phyloP scores from a whole-genome alignment of 1,140 invertebrate species.

The Ephestia elutella region DNA sequence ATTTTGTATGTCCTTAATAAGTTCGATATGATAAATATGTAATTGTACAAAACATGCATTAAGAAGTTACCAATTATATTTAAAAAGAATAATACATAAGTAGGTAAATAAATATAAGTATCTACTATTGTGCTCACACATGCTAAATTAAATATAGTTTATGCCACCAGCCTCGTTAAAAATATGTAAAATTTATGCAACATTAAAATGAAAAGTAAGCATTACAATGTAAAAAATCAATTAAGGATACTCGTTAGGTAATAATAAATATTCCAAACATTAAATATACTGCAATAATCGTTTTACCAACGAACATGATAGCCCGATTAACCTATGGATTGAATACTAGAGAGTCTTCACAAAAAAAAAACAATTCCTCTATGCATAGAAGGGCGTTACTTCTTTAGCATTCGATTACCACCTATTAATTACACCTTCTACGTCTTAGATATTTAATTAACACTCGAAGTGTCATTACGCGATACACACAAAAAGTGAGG shows the following conservation, averaged over 20 bases:
- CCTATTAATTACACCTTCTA: slow-evolving; percentile 1
- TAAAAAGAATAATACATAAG: too few species aligned
- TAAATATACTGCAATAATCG: not conserved
- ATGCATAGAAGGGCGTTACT: not conserved
- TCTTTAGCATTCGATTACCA: not conserved
- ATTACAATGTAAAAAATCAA: not conserved
- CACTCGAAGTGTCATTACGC: not conserved
- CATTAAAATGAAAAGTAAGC: not conserved
- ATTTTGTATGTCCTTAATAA: not conserved
- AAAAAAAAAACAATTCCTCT: not conserved
- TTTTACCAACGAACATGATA: not conserved
- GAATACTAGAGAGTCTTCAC: not conserved
- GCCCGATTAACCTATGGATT: not conserved
- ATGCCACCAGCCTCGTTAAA: too few species aligned
- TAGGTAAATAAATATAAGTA: too few species aligned
- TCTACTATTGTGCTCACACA: too few species aligned
- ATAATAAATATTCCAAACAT: not conserved
- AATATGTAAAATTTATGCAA: not conserved
- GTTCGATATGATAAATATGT: too few species aligned
- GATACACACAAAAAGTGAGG: not conserved
- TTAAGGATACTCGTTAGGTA: not conserved
- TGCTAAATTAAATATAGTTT: too few species aligned
- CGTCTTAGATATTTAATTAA: not conserved
- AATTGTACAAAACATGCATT: too few species aligned
- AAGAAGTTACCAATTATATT: too few species aligned